Evolutionary conservation across 1,140 invertebrate genomes (phyloP), one percentile per base, ranked within the genome.

Genomic region (Lepidurus arcticus): DNA sequence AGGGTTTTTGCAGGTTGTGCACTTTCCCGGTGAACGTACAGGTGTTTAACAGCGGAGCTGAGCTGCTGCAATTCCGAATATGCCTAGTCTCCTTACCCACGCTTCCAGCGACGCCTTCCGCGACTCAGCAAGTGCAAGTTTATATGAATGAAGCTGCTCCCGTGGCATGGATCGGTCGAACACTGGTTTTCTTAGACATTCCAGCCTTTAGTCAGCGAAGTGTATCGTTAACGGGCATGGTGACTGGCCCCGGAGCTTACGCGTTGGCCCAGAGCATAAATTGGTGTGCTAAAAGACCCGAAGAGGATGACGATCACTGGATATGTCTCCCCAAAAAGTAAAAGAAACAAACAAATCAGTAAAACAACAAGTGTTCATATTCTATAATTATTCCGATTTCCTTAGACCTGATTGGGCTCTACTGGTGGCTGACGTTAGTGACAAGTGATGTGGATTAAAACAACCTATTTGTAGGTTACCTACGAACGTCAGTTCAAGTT

Each of bases 81-180:
- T n/a, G 53, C 21, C 53, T 65, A 65, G 53, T 65, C 53, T 65
- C 53, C 16, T 65, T 16, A 16, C 8, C 16, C 21, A 13, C 53
- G 6, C 21, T 21, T n/a, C 9, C 13, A 16, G 16, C 53, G 7
- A 16, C 53, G 53, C 53, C 53, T 65, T 13, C 53, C n/a, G 53
- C 21, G 8, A 65, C 53, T 7, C 53, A 65, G 53, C 53, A 65
- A 65, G 53, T 65, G 53, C 53, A 65, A 65, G 53, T 65, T 65
- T 65, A 65, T 65, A 9, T 65, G 53, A 65, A 65, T 21, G 53
- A 65, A 65, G 53, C 53, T n/a, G 53, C 53, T 65, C 53, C 53
- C 6, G 53, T 65, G 2, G 53, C 53, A 16, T 65, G 53, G 53
- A 21, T 65, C 53, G 53, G 53, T 13, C 8, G 53, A 65, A 65